Evolutionary conservation across 2,113 vertebrate species (phyloP), one percentile per base, ranked within the genome.

Genomic region (Brienomyrus brachyistius): DNA sequence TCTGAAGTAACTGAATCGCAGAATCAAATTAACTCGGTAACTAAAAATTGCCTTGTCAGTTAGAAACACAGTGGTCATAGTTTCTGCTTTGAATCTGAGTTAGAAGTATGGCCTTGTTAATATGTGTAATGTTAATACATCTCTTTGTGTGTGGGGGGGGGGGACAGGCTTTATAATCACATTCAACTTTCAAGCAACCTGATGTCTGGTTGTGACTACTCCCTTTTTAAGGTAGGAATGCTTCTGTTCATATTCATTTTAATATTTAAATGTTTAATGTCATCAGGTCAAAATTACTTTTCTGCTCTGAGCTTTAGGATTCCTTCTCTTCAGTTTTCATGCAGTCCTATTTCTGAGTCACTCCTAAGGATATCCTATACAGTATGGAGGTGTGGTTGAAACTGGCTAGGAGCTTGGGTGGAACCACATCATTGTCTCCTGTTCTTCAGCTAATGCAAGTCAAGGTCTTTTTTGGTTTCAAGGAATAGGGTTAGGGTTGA

Each of bases 151-250:
- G 17, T 56, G n/a, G 59, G 23, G 21, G 15, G 52, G 19, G 4
- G 19, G 21, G 48, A 8, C 94, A 99, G 98, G 93, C 95, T 99
- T 89, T 99, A 99, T 95, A 99, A 99, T 96, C 98, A 99, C 95
- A 99, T 99, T 94, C 98, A 99, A 94, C 94, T 99, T 56, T 98
- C 98, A 92, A 99, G 98, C 97, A 98, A 99, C 96, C 96, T 99
- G 96, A 98, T 98, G 97, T 98, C 98, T 91, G 98, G 98, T 91
- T 99, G 98, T 93, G 98, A 99, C 96, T 99, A 99, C 95, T 99
- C 98, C 0, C 97, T 99, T 88, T 99, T 99, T 94, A 99, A 99
- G 97, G 98, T 98, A 96, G 93, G 95, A 5, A 0, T 19, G 35
- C 13, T 56, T 70, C 62, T 80, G 5, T 80, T 35, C 3, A 17